phyloP scores from a whole-genome alignment of 2,797 vertebrate genomes.

The Philypnodon macrostomus region DNA sequence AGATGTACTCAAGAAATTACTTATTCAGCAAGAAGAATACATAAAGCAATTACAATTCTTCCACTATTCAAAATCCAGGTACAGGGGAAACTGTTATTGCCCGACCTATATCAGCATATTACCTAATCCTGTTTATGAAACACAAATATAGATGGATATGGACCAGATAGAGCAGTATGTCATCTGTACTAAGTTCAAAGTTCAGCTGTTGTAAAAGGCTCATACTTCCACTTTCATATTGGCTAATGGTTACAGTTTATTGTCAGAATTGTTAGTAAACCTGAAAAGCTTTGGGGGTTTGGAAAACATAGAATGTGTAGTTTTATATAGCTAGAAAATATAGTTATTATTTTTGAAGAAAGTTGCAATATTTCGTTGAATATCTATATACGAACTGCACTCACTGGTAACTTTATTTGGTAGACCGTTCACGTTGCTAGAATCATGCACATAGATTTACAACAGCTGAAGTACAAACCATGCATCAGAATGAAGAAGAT shows the following conservation, averaged over 20 bases:
- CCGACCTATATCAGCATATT: too few species aligned
- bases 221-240: slow-evolving; percentile 44
- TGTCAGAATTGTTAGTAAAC: slow-evolving; percentile 41
- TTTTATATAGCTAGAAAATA: slow-evolving; percentile 27
- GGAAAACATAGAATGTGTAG: slow-evolving; percentile 34
- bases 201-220: slow-evolving; percentile 47
- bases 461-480: too few species aligned
- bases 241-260: slow-evolving; percentile 35
- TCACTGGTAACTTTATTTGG: too few species aligned
- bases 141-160: slow-evolving; percentile 20
- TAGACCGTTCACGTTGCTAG: too few species aligned
- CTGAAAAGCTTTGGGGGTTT: slow-evolving; percentile 21
- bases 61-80: too few species aligned
- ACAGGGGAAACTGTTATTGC: too few species aligned
- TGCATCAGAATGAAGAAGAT: too few species aligned
- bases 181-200: slow-evolving; percentile 12
- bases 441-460: too few species aligned
- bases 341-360: slow-evolving; percentile 20
- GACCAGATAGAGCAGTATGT: slow-evolving; percentile 28
- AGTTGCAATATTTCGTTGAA: slow-evolving; percentile 12
- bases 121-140: neutral
- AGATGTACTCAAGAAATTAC: too few species aligned
- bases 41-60: too few species aligned
- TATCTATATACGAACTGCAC: slow-evolving; percentile 37
- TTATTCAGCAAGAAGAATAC: too few species aligned